A percentile compares a stretch with the other conserved stretches of the same genome.
phyloP scores from a whole-genome alignment of 2,888 invertebrate species.

The Eupithecia insigniata region DNA sequence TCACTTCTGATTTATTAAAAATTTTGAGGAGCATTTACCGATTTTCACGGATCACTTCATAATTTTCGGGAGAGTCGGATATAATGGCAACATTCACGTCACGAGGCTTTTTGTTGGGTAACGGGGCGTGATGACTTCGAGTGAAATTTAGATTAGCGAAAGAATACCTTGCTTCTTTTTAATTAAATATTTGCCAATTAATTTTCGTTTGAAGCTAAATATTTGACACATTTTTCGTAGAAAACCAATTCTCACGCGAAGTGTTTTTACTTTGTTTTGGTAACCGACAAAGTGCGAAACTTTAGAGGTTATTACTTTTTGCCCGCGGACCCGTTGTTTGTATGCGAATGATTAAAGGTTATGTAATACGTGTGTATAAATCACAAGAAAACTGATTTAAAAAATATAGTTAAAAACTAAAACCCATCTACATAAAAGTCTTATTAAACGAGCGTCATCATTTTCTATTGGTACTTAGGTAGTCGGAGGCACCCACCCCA shows the following conservation, averaged over 20 bases:
- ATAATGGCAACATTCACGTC: slow-evolving; percentile 22
- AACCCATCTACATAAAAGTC: too few species aligned
- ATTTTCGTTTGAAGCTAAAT: not conserved
- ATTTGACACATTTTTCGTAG: not conserved
- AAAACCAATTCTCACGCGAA: not conserved
- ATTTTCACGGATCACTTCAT: slow-evolving; percentile 41
- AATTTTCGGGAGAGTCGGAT: slow-evolving; percentile 23
- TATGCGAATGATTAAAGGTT: too few species aligned
- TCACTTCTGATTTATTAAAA: slow-evolving; percentile 41
- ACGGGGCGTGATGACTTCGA: slow-evolving; percentile 14
- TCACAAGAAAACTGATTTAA: too few species aligned
- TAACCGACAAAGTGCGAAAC: not conserved
- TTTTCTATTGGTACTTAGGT: too few species aligned
- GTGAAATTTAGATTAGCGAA: slow-evolving; percentile 19
- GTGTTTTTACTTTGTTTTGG: not conserved
- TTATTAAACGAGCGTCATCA: too few species aligned
- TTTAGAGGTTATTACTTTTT: too few species aligned
- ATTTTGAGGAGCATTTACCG: slow-evolving; percentile 35
- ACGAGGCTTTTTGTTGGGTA: slow-evolving; percentile 19
- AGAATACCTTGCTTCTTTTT: slow-evolving; percentile 7
- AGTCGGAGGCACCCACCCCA: too few species aligned
- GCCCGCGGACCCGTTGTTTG: too few species aligned
- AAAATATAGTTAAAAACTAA: too few species aligned
- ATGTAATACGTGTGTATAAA: too few species aligned
- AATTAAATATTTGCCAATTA: slow-evolving; percentile 10